Conservation (phyloP, 37 sponge, comb jelly and placozoan genomes). For the Halisarca cf. caerulea region DNA sequence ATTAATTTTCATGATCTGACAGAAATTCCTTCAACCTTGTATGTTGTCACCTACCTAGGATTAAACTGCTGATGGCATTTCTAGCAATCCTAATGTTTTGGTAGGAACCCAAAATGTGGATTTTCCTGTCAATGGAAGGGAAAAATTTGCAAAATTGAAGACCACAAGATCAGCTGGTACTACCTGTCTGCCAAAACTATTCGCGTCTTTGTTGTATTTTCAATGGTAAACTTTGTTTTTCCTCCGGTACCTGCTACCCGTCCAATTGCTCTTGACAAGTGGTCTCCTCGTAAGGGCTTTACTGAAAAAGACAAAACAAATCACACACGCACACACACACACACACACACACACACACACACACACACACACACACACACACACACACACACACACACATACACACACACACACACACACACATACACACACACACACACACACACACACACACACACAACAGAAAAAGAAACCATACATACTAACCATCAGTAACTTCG, state of each 20-base stretch:
- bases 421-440: too few species aligned
- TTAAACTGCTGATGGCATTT: constrained; percentile 94
- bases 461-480: too few species aligned
- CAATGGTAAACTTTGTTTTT: constrained; percentile 99
- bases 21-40: too few species aligned
- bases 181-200: constrained; percentile 97
- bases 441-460: too few species aligned
- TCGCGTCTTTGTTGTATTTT: constrained; percentile 98
- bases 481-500: constrained; percentile 89
- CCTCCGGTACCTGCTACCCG: constrained; percentile 98
- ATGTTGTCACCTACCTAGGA: constrained; percentile 90
- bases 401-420: too few species aligned
- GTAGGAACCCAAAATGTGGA: constrained; percentile 98
- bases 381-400: neutral
- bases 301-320: constrained; percentile 49
- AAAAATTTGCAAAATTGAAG: neutral
- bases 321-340: neutral
- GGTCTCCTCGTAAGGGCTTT: constrained; percentile 95
- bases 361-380: neutral
- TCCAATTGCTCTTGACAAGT: constrained; percentile 97
- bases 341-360: neutral
- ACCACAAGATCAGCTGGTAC: neutral
- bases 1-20: too few species aligned
- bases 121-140: constrained; percentile 65
- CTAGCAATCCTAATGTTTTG: constrained; percentile 97